These are phyloP conservation scores for Platycheirus rosarum DNA, from an alignment of 2,888 invertebrate genomes.

Conservation along the genomic window DNA sequence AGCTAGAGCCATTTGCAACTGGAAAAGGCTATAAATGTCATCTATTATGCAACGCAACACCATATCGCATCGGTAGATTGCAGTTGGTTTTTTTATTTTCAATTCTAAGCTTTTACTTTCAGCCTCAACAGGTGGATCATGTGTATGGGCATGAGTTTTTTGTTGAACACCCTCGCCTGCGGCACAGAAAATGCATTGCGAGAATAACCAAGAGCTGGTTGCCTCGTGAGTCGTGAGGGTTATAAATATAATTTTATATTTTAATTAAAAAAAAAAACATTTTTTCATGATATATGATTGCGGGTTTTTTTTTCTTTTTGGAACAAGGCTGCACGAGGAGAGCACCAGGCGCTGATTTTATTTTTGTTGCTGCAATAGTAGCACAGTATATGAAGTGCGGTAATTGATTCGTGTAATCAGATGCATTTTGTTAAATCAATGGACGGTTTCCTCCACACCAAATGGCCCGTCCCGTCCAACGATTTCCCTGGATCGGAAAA, in stretches of 20 bases:
- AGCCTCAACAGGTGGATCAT: slow-evolving; percentile 66
- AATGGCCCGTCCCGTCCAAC: neutral
- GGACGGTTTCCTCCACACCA: too few relatives aligned
- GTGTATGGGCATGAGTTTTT: slow-evolving; percentile 18
- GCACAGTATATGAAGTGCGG: slow-evolving; percentile 34
- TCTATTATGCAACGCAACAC: slow-evolving; percentile 64
- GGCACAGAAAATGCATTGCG: slow-evolving; percentile 24
- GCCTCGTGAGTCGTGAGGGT: slow-evolving; percentile 32
- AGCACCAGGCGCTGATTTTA: slow-evolving; percentile 24
- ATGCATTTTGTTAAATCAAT: slow-evolving; percentile 65
- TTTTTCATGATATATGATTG: slow-evolving; percentile 44
- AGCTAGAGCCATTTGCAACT: slow-evolving; percentile 46
- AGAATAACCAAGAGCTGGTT: slow-evolving; percentile 21
- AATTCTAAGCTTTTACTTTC: slow-evolving; percentile 59
- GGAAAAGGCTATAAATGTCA: slow-evolving; percentile 55
- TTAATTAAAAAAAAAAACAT: slow-evolving; percentile 11
- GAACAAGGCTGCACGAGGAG: slow-evolving; percentile 56
- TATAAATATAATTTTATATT: slow-evolving; percentile 31
- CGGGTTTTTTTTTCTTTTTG: slow-evolving; percentile 45
- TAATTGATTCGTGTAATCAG: slow-evolving; percentile 54
- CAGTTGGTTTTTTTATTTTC: slow-evolving; percentile 2
- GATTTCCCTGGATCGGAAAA: neutral
- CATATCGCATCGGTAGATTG: slow-evolving; percentile 6
- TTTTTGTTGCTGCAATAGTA: neutral
- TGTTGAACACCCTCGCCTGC: slow-evolving; percentile 49